A percentile compares a stretch with the other conserved stretches of the same genome.
These are phyloP conservation scores for Thalassophryne amazonica DNA, from an alignment of 2,797 vertebrate genomes.

Conservation along the genomic window DNA sequence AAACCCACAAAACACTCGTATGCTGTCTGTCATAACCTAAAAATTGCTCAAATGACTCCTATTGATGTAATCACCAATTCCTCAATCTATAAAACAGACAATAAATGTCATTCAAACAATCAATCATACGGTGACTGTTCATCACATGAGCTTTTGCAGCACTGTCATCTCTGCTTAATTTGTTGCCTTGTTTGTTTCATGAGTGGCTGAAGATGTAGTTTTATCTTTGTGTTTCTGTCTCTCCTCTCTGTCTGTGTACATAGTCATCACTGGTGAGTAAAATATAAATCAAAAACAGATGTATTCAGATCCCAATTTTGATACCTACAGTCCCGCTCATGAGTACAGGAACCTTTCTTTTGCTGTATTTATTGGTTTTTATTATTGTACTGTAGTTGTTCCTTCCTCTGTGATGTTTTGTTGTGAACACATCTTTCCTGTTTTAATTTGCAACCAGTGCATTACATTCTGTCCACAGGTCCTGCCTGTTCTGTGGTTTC, in stretches of 20 bases:
- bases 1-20: too few species aligned
- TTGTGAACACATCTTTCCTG: too few species aligned
- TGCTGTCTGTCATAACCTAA: too few species aligned
- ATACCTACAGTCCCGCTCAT: too few species aligned
- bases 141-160: slow-evolving; percentile 36
- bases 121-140: slow-evolving; percentile 15
- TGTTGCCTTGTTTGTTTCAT: slow-evolving; percentile 50
- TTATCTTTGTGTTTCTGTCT: slow-evolving; percentile 81
- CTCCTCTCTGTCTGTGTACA: slow-evolving; percentile 78
- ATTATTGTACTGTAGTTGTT: too few species aligned
- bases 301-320: slow-evolving; percentile 21
- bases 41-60: not conserved
- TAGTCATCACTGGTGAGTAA: slow-evolving; percentile 82
- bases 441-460: too few species aligned
- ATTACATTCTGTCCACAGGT: too few species aligned
- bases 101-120: not conserved
- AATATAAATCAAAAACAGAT: slow-evolving; percentile 24
- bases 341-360: too few species aligned
- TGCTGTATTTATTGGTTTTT: too few species aligned
- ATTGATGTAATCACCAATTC: too few species aligned
- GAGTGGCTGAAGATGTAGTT: slow-evolving; percentile 71
- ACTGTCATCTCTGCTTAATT: slow-evolving; percentile 50
- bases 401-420: too few species aligned
- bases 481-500: too few species aligned
- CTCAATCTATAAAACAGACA: slow-evolving; percentile 35